These are phyloP conservation scores for Urocynchramus pylzowi DNA, from an alignment of 2,113 vertebrate genomes.

Conservation along the genomic window DNA sequence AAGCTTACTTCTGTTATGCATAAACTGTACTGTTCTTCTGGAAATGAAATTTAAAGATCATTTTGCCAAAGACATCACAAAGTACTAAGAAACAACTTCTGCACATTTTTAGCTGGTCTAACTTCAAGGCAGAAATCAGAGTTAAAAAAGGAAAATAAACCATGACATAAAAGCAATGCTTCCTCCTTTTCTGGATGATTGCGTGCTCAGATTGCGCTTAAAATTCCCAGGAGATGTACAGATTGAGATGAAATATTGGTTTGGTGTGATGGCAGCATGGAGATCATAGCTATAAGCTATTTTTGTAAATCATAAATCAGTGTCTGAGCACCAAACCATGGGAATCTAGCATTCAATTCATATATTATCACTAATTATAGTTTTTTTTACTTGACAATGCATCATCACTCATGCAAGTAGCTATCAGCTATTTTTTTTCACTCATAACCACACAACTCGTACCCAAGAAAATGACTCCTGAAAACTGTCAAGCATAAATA, in stretches of 20 bases:
- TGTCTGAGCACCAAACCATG: not conserved
- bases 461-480: not conserved
- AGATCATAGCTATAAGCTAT: not conserved
- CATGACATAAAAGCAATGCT: not conserved
- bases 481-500: not conserved
- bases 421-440: not conserved
- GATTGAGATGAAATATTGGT: not conserved
- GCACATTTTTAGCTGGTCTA: not conserved
- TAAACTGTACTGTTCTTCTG: not conserved
- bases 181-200: not conserved
- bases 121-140: not conserved
- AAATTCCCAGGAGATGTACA: not conserved
- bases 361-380: slow-evolving; percentile 17
- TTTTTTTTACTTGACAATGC: not conserved
- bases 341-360: not conserved
- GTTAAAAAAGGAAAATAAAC: not conserved
- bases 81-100: not conserved
- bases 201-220: not conserved
- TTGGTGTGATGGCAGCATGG: not conserved
- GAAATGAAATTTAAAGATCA: not conserved
- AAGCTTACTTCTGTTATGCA: not conserved
- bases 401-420: not conserved
- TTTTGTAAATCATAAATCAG: not conserved
- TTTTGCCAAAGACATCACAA: not conserved
- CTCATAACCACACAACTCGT: not conserved